Percentiles rank a stretch among this genome's conserved stretches.
Conservation (phyloP, 1,140 invertebrate species). For the Drosophila novamexicana region DNA sequence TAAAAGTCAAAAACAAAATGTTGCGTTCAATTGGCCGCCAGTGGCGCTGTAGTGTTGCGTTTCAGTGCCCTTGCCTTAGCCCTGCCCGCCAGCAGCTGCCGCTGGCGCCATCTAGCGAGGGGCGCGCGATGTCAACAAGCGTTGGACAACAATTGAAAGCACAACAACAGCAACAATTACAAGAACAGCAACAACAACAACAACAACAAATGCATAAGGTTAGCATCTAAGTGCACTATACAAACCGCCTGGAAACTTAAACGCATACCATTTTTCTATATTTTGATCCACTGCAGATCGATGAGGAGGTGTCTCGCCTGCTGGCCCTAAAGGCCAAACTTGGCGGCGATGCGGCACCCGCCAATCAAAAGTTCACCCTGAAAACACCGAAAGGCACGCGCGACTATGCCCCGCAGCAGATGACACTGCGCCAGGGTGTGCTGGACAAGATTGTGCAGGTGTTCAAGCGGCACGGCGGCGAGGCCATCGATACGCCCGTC, state of each 20-base stretch:
- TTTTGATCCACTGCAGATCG: conserved; percentile 87
- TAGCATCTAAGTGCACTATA: conserved; percentile 73
- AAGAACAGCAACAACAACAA: conserved; percentile 61
- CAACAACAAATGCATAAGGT: conserved; percentile 81
- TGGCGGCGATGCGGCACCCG: conserved; percentile 85
- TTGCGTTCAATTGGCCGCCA: conserved; percentile 83
- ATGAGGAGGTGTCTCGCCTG: conserved; percentile 92
- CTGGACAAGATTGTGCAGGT: conserved; percentile 94
- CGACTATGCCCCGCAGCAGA: conserved; percentile 97
- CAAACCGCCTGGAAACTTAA: conserved; percentile 3
- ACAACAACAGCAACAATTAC: conserved; percentile 58
- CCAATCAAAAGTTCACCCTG: conserved; percentile 90
- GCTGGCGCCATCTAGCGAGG: conserved; percentile 62
- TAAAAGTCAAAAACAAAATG: conserved; percentile 59
- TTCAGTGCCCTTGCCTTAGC: conserved; percentile 64
- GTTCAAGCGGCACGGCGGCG: conserved; percentile 99
- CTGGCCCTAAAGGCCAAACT: conserved; percentile 91
- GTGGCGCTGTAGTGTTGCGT: conserved; percentile 80
- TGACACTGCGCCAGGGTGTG: conserved; percentile 95
- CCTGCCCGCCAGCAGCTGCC: conserved; percentile 45
- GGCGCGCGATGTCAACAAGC: conserved; percentile 51
- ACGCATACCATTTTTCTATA: conserved; percentile 19
- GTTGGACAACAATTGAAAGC: conserved; percentile 53
- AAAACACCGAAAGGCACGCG: conserved; percentile 98
- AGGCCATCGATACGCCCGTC: conserved; percentile 99